A percentile compares a stretch with the other conserved stretches of the same genome.
These are phyloP conservation scores for Rhodinocichla rosea DNA, from an alignment of 2,113 vertebrate genomes.

Conservation along the genomic window DNA sequence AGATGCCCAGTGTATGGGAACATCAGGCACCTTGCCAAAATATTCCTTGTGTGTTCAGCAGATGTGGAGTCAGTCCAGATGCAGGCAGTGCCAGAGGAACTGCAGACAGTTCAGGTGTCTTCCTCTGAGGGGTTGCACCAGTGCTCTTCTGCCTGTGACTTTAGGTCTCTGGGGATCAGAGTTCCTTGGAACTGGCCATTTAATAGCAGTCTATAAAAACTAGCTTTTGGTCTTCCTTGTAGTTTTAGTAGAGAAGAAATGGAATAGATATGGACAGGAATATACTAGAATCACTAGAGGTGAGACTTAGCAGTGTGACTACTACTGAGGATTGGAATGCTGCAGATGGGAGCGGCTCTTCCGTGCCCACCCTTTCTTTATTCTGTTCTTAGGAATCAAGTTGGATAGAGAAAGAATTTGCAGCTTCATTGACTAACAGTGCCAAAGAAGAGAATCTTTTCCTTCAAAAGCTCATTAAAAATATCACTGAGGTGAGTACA, in stretches of 20 bases:
- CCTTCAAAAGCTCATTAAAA: conserved; percentile 68
- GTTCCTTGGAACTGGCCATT: not conserved
- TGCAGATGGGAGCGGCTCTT: not conserved
- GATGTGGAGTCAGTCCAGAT: not conserved
- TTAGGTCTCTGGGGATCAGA: not conserved
- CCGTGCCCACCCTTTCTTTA: not conserved
- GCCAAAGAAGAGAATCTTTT: conserved; percentile 66
- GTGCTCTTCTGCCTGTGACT: not conserved
- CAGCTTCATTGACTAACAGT: conserved; percentile 55
- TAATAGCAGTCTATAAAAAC: not conserved
- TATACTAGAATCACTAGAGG: not conserved
- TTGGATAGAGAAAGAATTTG: conserved; percentile 59
- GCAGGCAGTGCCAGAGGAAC: not conserved
- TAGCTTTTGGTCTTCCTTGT: not conserved
- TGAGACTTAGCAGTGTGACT: not conserved
- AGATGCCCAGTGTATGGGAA: not conserved
- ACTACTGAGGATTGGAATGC: not conserved
- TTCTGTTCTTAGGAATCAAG: conserved; percentile 65
- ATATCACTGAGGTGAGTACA: conserved; percentile 65
- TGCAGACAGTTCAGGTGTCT: not conserved
- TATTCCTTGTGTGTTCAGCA: not conserved
- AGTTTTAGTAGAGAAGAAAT: not conserved
- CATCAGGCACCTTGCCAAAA: not conserved
- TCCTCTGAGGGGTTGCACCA: not conserved
- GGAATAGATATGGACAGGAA: not conserved